phyloP scores from a whole-genome alignment of 2,113 vertebrate genomes.

The Cheilinus undulatus region DNA sequence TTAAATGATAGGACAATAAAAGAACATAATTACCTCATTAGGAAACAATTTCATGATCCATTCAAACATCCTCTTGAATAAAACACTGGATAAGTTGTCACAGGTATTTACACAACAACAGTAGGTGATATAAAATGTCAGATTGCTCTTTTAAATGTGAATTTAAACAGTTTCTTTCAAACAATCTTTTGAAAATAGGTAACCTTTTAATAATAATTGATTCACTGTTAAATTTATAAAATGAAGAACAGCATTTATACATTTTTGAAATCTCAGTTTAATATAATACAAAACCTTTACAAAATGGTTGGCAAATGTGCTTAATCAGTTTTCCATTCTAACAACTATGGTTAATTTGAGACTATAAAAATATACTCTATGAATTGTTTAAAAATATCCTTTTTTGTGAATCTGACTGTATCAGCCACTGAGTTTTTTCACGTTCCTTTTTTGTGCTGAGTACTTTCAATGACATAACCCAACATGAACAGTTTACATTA shows the following conservation, averaged over 20 bases:
- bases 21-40: background rate
- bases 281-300: background rate
- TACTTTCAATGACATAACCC: background rate
- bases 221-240: conserved; percentile 11
- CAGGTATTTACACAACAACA: background rate
- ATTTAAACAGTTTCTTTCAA: background rate
- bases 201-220: background rate
- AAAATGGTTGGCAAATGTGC: background rate
- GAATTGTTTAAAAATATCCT: conserved; percentile 6
- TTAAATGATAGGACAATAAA: background rate
- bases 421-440: too few species aligned
- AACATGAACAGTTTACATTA: background rate
- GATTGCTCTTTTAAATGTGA: background rate
- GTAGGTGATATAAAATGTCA: background rate
- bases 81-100: background rate
- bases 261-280: background rate
- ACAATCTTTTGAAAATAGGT: background rate
- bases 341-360: background rate
- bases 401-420: background rate
- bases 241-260: conserved; percentile 15
- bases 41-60: background rate
- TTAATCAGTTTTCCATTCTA: conserved; percentile 2
- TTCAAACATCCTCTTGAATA: background rate
- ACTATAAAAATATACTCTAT: conserved; percentile 1
- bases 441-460: too few species aligned